phyloP scores from a whole-genome alignment of 2,888 invertebrate species.

The Microchrysa polita region DNA sequence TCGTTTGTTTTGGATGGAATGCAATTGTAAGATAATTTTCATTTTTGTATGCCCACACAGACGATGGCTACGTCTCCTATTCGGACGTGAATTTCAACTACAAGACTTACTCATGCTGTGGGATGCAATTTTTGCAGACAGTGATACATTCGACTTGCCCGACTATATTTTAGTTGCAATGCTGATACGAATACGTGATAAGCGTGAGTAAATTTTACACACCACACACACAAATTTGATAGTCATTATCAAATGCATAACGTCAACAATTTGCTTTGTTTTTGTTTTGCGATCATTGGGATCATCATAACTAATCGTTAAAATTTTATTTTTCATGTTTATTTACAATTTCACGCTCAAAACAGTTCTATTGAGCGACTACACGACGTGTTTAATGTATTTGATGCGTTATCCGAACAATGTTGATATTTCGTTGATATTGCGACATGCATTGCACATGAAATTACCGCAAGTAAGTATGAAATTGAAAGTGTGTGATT shows the following conservation, averaged over 20 bases:
- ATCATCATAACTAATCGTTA: neutral
- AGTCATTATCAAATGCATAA: neutral
- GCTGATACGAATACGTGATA: conserved; percentile 75
- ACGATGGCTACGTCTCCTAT: conserved; percentile 84
- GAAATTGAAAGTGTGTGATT: conserved; percentile 8
- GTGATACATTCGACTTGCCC: conserved; percentile 67
- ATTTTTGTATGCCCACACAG: too few species aligned
- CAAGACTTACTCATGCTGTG: conserved; percentile 80
- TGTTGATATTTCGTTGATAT: conserved; percentile 71
- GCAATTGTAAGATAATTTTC: too few species aligned
- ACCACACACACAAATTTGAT: too few species aligned
- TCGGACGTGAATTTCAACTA: conserved; percentile 84
- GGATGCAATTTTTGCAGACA: conserved; percentile 85
- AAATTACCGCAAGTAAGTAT: conserved; percentile 62
- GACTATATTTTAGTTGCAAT: conserved; percentile 81
- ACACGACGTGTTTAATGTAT: conserved; percentile 71
- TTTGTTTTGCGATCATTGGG: neutral
- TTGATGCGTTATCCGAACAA: conserved; percentile 76
- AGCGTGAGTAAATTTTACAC: conserved; percentile 68
- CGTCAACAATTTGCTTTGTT: too few species aligned
- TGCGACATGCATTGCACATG: conserved; percentile 70
- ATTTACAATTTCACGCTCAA: conserved; percentile 21
- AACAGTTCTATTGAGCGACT: conserved; percentile 71
- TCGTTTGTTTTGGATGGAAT: too few species aligned
- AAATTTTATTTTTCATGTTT: conserved; percentile 1